A percentile compares a stretch with the other conserved stretches of the same genome.
Conservation (phyloP, 2,797 vertebrate genomes). For the Pygocentrus nattereri region DNA sequence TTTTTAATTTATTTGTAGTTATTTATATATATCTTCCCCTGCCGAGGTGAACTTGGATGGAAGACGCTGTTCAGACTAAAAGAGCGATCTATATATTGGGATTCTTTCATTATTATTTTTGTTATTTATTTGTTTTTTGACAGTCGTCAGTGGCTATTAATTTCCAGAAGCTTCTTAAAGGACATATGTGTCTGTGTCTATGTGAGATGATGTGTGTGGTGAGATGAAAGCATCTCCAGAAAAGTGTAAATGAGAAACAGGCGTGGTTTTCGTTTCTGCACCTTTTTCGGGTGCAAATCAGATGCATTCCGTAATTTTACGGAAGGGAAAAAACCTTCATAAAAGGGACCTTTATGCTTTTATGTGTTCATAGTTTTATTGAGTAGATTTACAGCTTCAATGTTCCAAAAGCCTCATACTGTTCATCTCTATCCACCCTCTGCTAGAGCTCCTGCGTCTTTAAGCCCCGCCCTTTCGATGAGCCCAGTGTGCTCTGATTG, state of each 20-base stretch:
- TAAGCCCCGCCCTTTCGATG: no score
- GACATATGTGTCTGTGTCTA: slow-evolving; percentile 1
- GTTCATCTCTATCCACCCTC: no score
- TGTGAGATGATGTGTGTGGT: slow-evolving; percentile 34
- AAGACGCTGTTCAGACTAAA: slow-evolving; percentile 2
- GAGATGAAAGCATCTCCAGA: not conserved
- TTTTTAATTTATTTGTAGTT: slow-evolving; percentile 10
- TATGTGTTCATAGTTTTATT: no score
- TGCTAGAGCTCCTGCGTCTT: no score
- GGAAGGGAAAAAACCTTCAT: no score
- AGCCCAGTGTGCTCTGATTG: no score
- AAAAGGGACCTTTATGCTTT: no score
- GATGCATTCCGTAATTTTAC: no score
- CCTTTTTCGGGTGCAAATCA: no score
- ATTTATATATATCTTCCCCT: slow-evolving; percentile 14
- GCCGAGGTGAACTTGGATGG: not conserved
- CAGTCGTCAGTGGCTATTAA: not conserved
- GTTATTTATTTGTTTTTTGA: not conserved
- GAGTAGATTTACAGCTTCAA: no score
- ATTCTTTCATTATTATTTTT: not conserved
- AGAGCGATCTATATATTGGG: not conserved
- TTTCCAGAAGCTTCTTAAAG: slow-evolving; percentile 6
- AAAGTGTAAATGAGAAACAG: slow-evolving; percentile 22
- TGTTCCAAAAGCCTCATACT: no score
- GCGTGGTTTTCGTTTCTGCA: no score